phyloP scores from a whole-genome alignment of 2,113 vertebrate species.

The Alexandromys fortis region DNA sequence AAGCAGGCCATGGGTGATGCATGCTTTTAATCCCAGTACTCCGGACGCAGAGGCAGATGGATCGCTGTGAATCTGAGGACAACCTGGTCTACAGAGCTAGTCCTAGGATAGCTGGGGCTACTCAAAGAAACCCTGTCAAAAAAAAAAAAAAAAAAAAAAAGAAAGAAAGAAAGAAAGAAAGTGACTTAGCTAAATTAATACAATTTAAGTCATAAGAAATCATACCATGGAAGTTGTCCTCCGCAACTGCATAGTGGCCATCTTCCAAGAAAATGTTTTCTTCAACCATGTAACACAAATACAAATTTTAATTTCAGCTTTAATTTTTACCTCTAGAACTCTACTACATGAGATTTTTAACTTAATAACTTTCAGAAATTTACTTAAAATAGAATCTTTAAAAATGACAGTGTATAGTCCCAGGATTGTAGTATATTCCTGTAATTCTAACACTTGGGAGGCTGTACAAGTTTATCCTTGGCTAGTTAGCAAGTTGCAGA shows the following conservation, averaged over 20 bases:
- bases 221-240: constrained; percentile 80
- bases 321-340: constrained; percentile 1
- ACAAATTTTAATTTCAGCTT: constrained; percentile 41
- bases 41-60: neutral
- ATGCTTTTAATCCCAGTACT: neutral
- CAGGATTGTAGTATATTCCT: neutral
- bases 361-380: neutral
- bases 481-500: neutral
- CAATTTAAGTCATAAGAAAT: neutral
- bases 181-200: neutral
- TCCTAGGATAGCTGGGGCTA: neutral
- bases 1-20: neutral
- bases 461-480: neutral
- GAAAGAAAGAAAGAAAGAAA: neutral
- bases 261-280: constrained; percentile 69
- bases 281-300: constrained; percentile 68
- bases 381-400: neutral
- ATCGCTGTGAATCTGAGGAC: too few species aligned
- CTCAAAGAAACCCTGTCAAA: neutral
- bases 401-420: neutral
- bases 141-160: too few species aligned
- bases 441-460: neutral
- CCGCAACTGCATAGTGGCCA: constrained; percentile 88
- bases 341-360: neutral
- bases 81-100: neutral